Evolutionary conservation across 2,797 vertebrate genomes (phyloP).

Genomic region (Hippocampus kuda): DNA sequence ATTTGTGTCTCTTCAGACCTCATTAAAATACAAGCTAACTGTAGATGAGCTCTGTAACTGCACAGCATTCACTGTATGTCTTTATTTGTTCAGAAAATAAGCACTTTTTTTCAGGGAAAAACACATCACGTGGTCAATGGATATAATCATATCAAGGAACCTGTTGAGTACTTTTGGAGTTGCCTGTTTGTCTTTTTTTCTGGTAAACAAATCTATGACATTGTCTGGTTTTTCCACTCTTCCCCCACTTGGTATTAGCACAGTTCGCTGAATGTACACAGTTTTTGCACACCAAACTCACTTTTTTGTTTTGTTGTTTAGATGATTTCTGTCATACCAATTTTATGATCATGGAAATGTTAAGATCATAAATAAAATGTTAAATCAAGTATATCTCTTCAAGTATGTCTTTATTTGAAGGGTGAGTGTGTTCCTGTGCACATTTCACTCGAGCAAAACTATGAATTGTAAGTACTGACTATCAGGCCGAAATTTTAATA

Average conservation of each 20-base stretch:
- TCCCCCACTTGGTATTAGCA: constrained; percentile 14
- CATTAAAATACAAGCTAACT: constrained; percentile 26
- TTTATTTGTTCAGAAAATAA: constrained; percentile 44
- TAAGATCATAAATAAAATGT: constrained; percentile 48
- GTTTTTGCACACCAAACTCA: constrained; percentile 18
- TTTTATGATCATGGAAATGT: constrained; percentile 50
- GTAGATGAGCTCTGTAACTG: constrained; percentile 27
- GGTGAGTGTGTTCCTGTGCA: background rate
- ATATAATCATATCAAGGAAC: constrained; percentile 39
- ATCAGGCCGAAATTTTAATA: background rate
- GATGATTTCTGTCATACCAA: constrained; percentile 10
- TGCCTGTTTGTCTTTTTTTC: constrained; percentile 28
- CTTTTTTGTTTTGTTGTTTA: constrained; percentile 14
- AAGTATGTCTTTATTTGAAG: constrained; percentile 11
- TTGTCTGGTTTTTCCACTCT: constrained; percentile 5
- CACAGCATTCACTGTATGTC: constrained; percentile 26
- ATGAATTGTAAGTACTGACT: background rate
- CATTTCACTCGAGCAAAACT: background rate
- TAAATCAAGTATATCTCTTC: constrained; percentile 11
- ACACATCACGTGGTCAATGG: constrained; percentile 40
- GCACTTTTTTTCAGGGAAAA: constrained; percentile 43
- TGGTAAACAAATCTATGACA: constrained; percentile 16
- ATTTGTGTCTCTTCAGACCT: constrained; percentile 7
- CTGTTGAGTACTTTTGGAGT: constrained; percentile 48
- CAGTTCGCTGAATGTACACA: constrained; percentile 25